Percentiles rank a stretch among this genome's conserved stretches.
phyloP scores from a whole-genome alignment of 2,888 invertebrate genomes.

The Agrotis exclamationis region DNA sequence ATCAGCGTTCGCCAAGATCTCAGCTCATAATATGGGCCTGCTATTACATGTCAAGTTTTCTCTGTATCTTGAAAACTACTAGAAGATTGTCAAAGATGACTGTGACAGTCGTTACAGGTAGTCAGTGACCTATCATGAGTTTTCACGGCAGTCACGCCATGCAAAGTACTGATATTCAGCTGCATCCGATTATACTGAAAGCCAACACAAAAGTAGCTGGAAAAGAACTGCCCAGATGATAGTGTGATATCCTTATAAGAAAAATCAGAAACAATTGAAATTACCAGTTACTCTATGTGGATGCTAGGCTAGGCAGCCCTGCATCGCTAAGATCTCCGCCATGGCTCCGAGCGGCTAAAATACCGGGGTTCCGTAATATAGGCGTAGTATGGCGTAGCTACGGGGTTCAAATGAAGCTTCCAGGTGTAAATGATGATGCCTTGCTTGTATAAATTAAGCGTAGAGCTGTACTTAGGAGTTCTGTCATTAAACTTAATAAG shows the following conservation, averaged over 20 bases:
- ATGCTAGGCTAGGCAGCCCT: conserved; percentile 41
- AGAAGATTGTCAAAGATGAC: too few species aligned
- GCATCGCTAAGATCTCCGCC: conserved; percentile 46
- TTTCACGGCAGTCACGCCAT: too few species aligned
- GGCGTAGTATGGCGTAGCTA: conserved; percentile 44
- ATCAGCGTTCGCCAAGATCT: too few species aligned
- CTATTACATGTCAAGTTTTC: too few species aligned
- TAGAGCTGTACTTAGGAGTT: conserved; percentile 52
- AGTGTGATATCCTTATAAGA: background rate
- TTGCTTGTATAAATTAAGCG: conserved; percentile 64
- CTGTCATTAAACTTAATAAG: conserved; percentile 42
- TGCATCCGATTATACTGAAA: too few species aligned
- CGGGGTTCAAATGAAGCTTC: conserved; percentile 36
- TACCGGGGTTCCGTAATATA: conserved; percentile 42
- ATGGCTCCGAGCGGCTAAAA: conserved; percentile 54
- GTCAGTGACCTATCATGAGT: too few species aligned
- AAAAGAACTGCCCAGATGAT: too few species aligned
- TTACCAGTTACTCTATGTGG: conserved; percentile 29
- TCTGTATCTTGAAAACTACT: too few species aligned
- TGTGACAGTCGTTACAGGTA: too few species aligned
- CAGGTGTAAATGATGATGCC: conserved; percentile 59
- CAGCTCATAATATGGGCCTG: too few species aligned
- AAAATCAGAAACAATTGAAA: background rate
- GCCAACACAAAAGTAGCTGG: too few species aligned
- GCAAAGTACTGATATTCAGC: too few species aligned